A percentile compares a stretch with the other conserved stretches of the same genome.
Evolutionary conservation across 1,140 invertebrate species (phyloP).

Genomic region (Dreissena rostriformis): DNA sequence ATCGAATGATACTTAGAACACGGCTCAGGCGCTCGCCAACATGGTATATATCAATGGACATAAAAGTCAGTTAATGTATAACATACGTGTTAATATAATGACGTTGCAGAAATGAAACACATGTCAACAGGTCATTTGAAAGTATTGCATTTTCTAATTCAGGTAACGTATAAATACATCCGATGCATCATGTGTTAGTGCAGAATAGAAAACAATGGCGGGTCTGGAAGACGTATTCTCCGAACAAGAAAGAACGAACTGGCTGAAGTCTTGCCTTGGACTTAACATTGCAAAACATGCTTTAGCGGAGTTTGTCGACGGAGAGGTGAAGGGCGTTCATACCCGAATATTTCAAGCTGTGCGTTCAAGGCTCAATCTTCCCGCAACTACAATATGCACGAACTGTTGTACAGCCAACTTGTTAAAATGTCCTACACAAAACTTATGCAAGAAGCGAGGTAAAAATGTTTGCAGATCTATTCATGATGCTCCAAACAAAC

Average conservation of each 20-base stretch:
- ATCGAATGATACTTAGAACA: too few relatives aligned
- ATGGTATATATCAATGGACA: too few relatives aligned
- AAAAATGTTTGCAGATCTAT: not conserved
- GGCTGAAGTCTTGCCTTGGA: not conserved
- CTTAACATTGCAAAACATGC: constrained; percentile 1
- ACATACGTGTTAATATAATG: too few relatives aligned
- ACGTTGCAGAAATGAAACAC: too few relatives aligned
- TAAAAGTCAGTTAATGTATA: too few relatives aligned
- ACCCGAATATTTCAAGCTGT: not conserved
- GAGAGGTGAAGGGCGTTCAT: not conserved
- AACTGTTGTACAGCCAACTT: not conserved
- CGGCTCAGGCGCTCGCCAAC: too few relatives aligned
- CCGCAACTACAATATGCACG: not conserved
- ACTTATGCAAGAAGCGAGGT: not conserved
- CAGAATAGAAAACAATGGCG: too few relatives aligned
- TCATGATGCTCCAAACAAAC: not conserved
- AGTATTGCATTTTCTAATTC: too few relatives aligned
- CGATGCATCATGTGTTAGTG: too few relatives aligned
- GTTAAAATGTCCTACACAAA: not conserved
- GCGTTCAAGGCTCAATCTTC: not conserved
- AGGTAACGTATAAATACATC: too few relatives aligned
- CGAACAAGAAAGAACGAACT: not conserved
- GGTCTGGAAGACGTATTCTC: too few relatives aligned
- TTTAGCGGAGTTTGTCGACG: not conserved
- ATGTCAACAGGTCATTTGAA: too few relatives aligned